Conservation (phyloP, 2,113 vertebrate species). For the Tor tambroides region DNA sequence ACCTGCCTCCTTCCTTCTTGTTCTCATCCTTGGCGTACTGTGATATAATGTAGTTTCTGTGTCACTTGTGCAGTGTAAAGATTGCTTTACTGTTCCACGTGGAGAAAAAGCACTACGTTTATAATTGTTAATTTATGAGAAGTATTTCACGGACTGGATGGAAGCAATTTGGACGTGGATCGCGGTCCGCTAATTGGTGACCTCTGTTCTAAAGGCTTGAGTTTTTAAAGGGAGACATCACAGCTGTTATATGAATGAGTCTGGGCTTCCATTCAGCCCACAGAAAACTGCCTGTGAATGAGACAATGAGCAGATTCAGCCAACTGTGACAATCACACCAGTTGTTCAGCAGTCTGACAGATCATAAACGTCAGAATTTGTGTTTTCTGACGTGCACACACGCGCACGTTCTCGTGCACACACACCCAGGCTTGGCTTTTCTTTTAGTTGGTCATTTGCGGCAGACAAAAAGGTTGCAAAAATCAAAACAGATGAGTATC, state of each 20-base stretch:
- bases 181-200: background rate
- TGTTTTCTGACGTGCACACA: background rate
- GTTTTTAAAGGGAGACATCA: constrained; percentile 28
- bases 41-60: background rate
- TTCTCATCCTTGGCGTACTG: too few relatives aligned
- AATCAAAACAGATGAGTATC: constrained; percentile 54
- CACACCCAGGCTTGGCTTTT: constrained; percentile 6
- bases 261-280: background rate
- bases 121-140: constrained; percentile 11
- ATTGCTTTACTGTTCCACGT: background rate
- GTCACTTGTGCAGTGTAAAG: background rate
- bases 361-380: constrained; percentile 20
- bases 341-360: constrained; percentile 35
- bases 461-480: constrained; percentile 40
- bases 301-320: constrained; percentile 44
- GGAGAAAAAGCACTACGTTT: background rate
- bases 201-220: constrained; percentile 14
- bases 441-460: constrained; percentile 42
- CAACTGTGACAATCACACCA: constrained; percentile 41
- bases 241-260: constrained; percentile 39
- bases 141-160: background rate
- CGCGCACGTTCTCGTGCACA: background rate
- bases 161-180: background rate
- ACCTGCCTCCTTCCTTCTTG: too few relatives aligned
- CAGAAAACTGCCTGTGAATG: constrained; percentile 35